phyloP scores from a whole-genome alignment of 2,888 invertebrate genomes.

The Caenorhabditis sp. region DNA sequence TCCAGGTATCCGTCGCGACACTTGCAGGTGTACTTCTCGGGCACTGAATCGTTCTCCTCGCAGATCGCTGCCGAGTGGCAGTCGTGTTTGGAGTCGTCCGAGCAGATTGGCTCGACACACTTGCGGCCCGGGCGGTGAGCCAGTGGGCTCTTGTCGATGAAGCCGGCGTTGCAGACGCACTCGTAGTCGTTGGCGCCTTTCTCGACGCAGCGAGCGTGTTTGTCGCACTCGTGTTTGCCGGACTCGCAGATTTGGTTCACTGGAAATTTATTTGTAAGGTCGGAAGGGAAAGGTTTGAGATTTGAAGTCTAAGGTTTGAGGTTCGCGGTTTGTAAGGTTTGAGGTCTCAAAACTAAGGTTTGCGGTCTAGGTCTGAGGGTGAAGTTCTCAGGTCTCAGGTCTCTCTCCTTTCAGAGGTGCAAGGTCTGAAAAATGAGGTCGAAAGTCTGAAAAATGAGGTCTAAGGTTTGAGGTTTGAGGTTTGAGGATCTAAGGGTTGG shows the following conservation, averaged over 20 bases:
- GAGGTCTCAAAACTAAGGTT: too few relatives aligned
- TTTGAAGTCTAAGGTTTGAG: too few relatives aligned
- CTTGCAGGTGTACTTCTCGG: slow-evolving; percentile 86
- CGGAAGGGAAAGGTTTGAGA: neutral
- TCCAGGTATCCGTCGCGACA: slow-evolving; percentile 91
- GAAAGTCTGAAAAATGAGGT: too few relatives aligned
- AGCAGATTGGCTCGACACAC: slow-evolving; percentile 76
- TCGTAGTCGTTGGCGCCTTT: slow-evolving; percentile 77
- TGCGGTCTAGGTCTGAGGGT: too few relatives aligned
- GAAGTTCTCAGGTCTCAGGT: too few relatives aligned
- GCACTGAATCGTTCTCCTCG: slow-evolving; percentile 70
- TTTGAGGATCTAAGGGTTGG: too few relatives aligned
- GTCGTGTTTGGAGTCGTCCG: slow-evolving; percentile 77
- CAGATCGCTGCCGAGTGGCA: slow-evolving; percentile 81
- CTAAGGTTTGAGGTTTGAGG: too few relatives aligned
- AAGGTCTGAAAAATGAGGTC: too few relatives aligned
- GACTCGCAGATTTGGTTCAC: slow-evolving; percentile 76
- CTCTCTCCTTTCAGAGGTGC: too few relatives aligned
- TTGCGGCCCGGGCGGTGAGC: slow-evolving; percentile 65
- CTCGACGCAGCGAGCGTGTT: slow-evolving; percentile 77
- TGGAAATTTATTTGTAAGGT: slow-evolving; percentile 40
- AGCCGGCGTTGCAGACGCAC: slow-evolving; percentile 79
- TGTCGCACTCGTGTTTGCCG: slow-evolving; percentile 80
- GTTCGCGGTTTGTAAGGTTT: too few relatives aligned
- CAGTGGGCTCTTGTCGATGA: slow-evolving; percentile 75